Percentiles rank a stretch among this genome's conserved stretches.
Conservation (phyloP, 2,888 invertebrate species). For the Agrochola litura region DNA sequence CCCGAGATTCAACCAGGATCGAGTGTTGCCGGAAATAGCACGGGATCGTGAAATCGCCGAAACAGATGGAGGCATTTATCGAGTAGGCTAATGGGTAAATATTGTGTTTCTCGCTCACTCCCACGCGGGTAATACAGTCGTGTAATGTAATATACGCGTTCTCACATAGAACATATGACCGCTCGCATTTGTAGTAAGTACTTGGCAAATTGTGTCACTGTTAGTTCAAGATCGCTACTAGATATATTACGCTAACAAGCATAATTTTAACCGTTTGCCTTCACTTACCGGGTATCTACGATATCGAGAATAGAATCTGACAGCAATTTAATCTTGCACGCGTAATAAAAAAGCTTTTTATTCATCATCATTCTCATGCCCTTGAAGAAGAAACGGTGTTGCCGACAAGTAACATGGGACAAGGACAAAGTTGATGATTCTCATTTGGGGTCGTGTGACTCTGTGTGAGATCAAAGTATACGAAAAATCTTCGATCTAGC, state of each 20-base stretch:
- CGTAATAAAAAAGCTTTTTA: not conserved
- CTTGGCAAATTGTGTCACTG: constrained; percentile 55
- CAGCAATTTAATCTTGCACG: not conserved
- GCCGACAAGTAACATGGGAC: not conserved
- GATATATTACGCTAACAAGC: constrained; percentile 55
- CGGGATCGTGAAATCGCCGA: constrained; percentile 59
- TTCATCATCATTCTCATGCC: not conserved
- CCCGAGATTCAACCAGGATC: constrained; percentile 57
- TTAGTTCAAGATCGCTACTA: constrained; percentile 50
- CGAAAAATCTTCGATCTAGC: too few species aligned
- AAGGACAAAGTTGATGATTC: not conserved
- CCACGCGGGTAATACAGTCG: constrained; percentile 32
- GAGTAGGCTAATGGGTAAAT: constrained; percentile 60
- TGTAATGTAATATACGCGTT: constrained; percentile 21
- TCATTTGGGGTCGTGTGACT: not conserved
- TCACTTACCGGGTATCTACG: not conserved
- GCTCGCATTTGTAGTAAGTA: constrained; percentile 26
- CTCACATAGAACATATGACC: constrained; percentile 40
- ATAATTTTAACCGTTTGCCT: constrained; percentile 33
- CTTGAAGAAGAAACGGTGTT: not conserved
- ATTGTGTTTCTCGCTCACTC: constrained; percentile 58
- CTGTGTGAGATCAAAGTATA: too few species aligned
- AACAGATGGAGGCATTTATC: constrained; percentile 66
- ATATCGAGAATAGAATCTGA: not conserved
- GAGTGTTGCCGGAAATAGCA: constrained; percentile 73